Conservation (phyloP, 2,113 vertebrate species). For the Myotis yumanensis region DNA sequence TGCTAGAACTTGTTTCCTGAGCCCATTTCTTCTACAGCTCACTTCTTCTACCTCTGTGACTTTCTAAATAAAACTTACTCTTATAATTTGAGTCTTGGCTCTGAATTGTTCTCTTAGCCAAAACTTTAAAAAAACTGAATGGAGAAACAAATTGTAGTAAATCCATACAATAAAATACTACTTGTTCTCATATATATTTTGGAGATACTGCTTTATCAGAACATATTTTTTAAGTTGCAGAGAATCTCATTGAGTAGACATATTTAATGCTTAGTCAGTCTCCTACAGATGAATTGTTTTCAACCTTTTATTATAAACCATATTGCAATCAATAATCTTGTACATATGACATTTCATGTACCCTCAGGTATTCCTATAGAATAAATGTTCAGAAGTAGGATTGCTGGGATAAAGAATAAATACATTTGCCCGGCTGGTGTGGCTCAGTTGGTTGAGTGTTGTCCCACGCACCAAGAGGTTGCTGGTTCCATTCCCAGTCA, state of each 20-base stretch:
- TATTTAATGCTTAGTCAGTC: background rate
- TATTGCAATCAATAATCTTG: background rate
- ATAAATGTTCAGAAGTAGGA: background rate
- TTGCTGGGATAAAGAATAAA: constrained; percentile 13
- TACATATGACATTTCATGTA: background rate
- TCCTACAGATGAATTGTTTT: background rate
- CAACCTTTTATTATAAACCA: background rate
- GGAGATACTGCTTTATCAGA: background rate
- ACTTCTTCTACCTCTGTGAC: background rate
- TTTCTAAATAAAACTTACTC: background rate
- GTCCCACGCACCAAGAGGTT: no score
- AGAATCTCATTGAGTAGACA: background rate
- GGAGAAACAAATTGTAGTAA: background rate
- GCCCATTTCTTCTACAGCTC: background rate
- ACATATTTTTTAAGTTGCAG: background rate
- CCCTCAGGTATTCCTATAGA: background rate
- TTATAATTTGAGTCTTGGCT: background rate
- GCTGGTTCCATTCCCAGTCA: no score
- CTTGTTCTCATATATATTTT: constrained; percentile 10
- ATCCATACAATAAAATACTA: background rate
- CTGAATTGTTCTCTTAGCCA: background rate
- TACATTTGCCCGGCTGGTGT: background rate
- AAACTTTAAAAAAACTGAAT: background rate
- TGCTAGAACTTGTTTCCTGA: background rate
- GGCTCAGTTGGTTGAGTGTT: no score